Evolutionary conservation across 1,140 invertebrate genomes (phyloP).

Genomic region (Hycleus phaleratus): DNA sequence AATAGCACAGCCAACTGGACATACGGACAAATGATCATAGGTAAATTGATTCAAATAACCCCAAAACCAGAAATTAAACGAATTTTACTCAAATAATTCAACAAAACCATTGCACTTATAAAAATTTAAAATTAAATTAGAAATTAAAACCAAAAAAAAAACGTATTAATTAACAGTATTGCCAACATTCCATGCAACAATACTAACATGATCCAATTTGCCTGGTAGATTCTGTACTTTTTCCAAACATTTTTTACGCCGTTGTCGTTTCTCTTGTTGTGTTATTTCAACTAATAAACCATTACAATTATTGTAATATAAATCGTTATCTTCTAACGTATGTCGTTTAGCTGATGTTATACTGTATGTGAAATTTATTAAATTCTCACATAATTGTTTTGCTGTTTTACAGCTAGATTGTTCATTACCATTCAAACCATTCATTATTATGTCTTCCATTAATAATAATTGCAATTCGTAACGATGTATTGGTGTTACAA

Average conservation of each 20-base stretch:
- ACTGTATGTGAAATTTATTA: conserved; percentile 71
- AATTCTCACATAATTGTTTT: conserved; percentile 61
- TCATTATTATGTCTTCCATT: conserved; percentile 70
- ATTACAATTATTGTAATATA: conserved; percentile 58
- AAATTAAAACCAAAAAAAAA: no score
- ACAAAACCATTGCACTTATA: no score
- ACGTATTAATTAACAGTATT: no score
- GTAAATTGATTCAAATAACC: no score
- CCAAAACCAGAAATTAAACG: no score
- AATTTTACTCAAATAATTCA: no score
- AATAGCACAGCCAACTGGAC: no score
- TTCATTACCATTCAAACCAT: conserved; percentile 61
- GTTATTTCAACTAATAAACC: conserved; percentile 49
- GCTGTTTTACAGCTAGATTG: conserved; percentile 48
- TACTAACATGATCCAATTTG: conserved; percentile 87
- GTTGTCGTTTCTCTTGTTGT: conserved; percentile 54
- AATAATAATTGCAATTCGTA: conserved; percentile 72
- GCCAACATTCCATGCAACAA: conserved; percentile 74
- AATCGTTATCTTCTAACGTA: conserved; percentile 71
- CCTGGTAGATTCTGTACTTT: conserved; percentile 69
- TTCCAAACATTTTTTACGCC: conserved; percentile 62
- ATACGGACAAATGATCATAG: no score
- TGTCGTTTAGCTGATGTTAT: conserved; percentile 70
- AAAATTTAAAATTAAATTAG: no score
- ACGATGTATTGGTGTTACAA: conserved; percentile 71